Base-by-base conservation (phyloP, 2,888 invertebrate species). In the Erebia ligea region DNA sequence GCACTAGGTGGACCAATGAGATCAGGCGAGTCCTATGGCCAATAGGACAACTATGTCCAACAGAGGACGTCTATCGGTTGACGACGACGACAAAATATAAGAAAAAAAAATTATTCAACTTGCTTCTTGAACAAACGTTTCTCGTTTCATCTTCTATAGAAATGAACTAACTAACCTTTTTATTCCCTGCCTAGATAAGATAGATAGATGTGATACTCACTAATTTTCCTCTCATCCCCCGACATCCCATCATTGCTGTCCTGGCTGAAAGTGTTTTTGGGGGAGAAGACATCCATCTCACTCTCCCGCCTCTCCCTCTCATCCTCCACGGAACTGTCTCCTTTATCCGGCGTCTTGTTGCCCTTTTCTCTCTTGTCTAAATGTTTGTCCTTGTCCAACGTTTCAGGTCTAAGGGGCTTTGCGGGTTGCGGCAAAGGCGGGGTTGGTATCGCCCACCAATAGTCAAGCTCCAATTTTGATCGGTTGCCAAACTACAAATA, bases 391-490 rank as follows among this genome's bases (percentile, higher is more conserved):
- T 74, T 79, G 8, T 80, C 83, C 10, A 40, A 10, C 1, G 74
- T 71, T 59, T 81, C 81, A 2, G 73, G 72, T 69, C 77, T 82
- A 52, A 76, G 72, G 10, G 78, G 80, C 64, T 77, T 75, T 50
- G 73, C 77, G 0, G 83, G 83, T 48, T 80, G 82, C 0, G 89
- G 87, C 1, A 93, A 77, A 0, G 93, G 93, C 0, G 89, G 84
- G 0, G 90, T 86, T 0, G 93, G 85, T 67, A 95, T 95, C 62
- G 95, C 95, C 97, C 97, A 97, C 94, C 96, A 96, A 86, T 97
- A 98, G 84, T 97, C 97, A 34, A 97, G 86, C 70, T 95, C 94
- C 45, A 98, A 86, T 86, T 95, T 96, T 0, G 96, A 96, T 73
- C 97, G 96, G 70, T 94, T 92, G 17, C 97, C 97, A 85, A 96